phyloP scores from a whole-genome alignment of 2,888 invertebrate genomes.

The Atrina japonica region DNA sequence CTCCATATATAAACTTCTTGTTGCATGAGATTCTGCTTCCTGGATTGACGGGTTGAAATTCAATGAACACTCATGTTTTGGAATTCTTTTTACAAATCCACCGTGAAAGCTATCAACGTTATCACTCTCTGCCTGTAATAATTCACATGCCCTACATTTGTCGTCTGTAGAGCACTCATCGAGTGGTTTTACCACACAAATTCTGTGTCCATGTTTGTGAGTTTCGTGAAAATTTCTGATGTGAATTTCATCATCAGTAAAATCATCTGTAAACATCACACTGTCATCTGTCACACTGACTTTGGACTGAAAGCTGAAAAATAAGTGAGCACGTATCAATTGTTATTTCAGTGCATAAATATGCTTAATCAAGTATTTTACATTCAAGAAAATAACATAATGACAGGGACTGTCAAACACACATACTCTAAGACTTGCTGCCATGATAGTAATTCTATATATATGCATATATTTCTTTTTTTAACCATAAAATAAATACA shows the following conservation, averaged over 20 bases:
- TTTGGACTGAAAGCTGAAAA: constrained; percentile 8
- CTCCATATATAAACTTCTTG: constrained; percentile 8
- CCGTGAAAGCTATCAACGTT: background rate
- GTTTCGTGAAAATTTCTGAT: background rate
- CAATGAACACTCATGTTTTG: constrained; percentile 28
- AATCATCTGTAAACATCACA: constrained; percentile 18
- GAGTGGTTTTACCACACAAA: background rate
- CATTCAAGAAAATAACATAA: too few species aligned
- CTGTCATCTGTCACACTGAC: constrained; percentile 22
- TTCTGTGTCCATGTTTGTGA: background rate
- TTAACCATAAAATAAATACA: too few species aligned
- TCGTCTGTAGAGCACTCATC: background rate
- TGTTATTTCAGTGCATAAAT: too few species aligned
- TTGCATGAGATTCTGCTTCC: constrained; percentile 2
- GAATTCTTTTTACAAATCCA: constrained; percentile 5
- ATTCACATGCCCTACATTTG: constrained; percentile 32
- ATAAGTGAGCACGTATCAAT: too few species aligned
- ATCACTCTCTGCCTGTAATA: background rate
- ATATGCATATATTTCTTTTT: too few species aligned
- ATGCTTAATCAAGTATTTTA: too few species aligned
- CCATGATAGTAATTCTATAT: too few species aligned
- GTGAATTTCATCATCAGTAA: background rate
- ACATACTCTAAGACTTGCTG: too few species aligned
- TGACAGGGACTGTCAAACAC: too few species aligned
- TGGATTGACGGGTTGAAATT: constrained; percentile 23